phyloP scores from a whole-genome alignment of 2,113 vertebrate genomes.

The Pygoscelis adeliae region DNA sequence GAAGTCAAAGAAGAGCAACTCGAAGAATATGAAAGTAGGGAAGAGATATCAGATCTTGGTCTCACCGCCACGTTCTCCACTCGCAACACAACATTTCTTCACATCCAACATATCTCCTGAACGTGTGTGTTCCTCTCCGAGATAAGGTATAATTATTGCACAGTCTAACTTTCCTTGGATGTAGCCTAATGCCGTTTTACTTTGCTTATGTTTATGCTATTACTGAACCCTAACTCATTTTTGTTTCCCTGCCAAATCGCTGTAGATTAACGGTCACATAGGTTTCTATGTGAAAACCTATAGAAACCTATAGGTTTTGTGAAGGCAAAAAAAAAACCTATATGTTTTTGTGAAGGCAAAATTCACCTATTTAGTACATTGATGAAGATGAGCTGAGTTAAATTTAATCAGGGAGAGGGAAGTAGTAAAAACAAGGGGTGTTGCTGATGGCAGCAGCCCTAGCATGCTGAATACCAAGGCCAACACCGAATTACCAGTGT shows the following conservation, averaged over 20 bases:
- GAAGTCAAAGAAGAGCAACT: neutral
- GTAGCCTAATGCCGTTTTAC: neutral
- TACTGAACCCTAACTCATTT: neutral
- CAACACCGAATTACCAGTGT: neutral
- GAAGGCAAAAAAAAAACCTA: too few species aligned
- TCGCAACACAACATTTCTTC: neutral
- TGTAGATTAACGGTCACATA: neutral
- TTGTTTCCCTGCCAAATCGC: neutral
- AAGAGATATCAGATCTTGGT: neutral
- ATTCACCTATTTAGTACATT: neutral
- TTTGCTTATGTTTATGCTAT: neutral
- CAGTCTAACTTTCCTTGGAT: neutral
- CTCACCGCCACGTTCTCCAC: neutral
- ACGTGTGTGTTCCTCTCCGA: neutral
- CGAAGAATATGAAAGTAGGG: neutral
- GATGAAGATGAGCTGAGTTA: neutral
- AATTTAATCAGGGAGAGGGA: neutral
- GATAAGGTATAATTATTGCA: neutral
- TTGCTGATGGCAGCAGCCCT: neutral
- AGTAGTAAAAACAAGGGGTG: neutral
- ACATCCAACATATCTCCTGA: neutral
- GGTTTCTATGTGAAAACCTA: too few species aligned
- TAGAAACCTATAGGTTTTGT: too few species aligned
- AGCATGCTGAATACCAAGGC: neutral
- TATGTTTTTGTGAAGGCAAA: too few species aligned